These are phyloP conservation scores for Phymastichus coffea DNA, from an alignment of 1,140 invertebrate species.

Conservation along the genomic window DNA sequence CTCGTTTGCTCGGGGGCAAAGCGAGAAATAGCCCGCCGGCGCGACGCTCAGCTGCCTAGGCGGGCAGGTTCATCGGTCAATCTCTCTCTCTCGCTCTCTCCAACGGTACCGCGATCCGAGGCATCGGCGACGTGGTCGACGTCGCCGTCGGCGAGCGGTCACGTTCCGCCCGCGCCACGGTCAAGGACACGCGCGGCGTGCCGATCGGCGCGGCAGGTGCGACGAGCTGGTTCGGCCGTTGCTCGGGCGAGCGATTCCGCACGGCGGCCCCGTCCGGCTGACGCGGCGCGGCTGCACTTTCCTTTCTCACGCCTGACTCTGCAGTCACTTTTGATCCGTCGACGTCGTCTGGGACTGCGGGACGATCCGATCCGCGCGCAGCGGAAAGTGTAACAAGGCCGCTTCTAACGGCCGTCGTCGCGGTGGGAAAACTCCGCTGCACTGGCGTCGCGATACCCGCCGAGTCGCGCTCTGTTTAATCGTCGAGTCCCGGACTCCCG, in stretches of 20 bases:
- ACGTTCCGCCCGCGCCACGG: slow-evolving; percentile 43
- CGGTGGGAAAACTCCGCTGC: not conserved
- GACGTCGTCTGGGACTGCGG: no score
- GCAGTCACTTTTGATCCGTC: no score
- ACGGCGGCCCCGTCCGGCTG: not conserved
- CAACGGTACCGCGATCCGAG: not conserved
- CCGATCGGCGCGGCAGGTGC: not conserved
- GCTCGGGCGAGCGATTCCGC: no score
- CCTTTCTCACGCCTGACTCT: no score
- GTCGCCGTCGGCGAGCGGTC: slow-evolving; percentile 23
- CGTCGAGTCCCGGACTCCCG: no score
- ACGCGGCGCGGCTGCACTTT: no score
- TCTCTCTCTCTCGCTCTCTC: not conserved
- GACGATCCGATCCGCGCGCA: no score
- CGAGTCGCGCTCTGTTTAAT: slow-evolving; percentile 26
- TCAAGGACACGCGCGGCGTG: slow-evolving; percentile 42
- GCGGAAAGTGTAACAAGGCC: slow-evolving; percentile 23
- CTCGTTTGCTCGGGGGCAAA: no score
- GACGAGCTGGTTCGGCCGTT: not conserved
- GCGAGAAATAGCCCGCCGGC: no score
- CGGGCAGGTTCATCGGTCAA: slow-evolving; percentile 29
- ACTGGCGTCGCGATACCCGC: not conserved
- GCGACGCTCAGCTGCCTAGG: not conserved
- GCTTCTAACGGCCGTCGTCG: not conserved
- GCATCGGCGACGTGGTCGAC: slow-evolving; percentile 9